Percentiles rank a stretch among this genome's conserved stretches.
phyloP scores from a whole-genome alignment of 2,113 vertebrate species.

The Microcebus tavaratra region DNA sequence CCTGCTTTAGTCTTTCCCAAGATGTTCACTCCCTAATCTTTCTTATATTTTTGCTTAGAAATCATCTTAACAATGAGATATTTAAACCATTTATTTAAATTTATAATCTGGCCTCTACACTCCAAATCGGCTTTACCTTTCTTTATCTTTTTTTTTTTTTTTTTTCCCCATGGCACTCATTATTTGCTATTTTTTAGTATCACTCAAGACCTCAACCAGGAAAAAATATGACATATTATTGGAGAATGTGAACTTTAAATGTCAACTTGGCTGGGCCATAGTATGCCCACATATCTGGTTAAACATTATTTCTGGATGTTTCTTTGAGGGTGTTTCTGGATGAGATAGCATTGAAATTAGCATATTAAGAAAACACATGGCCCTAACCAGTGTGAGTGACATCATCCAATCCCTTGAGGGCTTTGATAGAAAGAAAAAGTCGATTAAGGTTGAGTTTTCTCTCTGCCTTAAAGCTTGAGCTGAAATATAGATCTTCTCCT shows the following conservation, averaged over 20 bases:
- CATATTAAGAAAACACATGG: not conserved
- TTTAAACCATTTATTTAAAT: too few relatives aligned
- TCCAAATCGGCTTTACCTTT: too few relatives aligned
- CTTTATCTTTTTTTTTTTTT: not conserved
- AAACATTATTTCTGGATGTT: not conserved
- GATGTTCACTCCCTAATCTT: too few relatives aligned
- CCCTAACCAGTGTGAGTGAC: rapidly evolving
- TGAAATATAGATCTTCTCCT: not conserved
- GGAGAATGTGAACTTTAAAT: not conserved
- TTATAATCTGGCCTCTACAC: too few relatives aligned
- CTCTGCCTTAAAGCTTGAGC: not conserved
- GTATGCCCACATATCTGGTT: not conserved
- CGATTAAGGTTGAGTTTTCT: not conserved
- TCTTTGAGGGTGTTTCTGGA: not conserved
- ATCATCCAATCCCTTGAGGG: not conserved
- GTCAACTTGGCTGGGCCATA: not conserved
- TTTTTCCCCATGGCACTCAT: not conserved
- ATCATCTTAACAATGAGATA: too few relatives aligned
- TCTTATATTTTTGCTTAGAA: too few relatives aligned
- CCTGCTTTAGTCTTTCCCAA: too few relatives aligned
- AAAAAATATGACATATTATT: not conserved
- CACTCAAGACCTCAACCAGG: not conserved
- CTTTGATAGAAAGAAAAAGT: not conserved
- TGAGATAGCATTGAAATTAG: too few relatives aligned
- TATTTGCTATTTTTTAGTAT: not conserved